A percentile compares a stretch with the other conserved stretches of the same genome.
These are phyloP conservation scores for Lepidocyrtinus sp. DNA, from an alignment of 2,888 invertebrate species.

Conservation along the genomic window DNA sequence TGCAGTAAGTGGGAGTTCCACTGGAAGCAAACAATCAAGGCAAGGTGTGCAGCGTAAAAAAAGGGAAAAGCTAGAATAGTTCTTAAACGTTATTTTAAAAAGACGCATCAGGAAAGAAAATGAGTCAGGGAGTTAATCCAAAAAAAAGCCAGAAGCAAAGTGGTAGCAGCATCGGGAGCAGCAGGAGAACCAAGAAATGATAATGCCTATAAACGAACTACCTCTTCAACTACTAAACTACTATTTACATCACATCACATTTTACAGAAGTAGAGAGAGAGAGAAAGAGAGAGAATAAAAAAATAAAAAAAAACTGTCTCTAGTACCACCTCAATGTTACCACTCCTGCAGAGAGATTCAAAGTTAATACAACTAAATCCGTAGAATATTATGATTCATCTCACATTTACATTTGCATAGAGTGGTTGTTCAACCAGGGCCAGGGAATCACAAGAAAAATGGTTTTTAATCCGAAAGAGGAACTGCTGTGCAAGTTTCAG, in stretches of 20 bases:
- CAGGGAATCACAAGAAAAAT: not conserved
- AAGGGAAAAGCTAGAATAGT: constrained; percentile 24
- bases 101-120: constrained; percentile 26
- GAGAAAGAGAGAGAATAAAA: too few species aligned
- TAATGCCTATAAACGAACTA: too few species aligned
- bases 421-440: not conserved
- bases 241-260: too few species aligned
- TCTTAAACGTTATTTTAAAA: not conserved
- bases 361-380: not conserved
- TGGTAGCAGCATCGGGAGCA: constrained; percentile 42
- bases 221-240: not conserved
- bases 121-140: constrained; percentile 28
- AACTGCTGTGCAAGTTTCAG: too few species aligned
- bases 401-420: not conserved
- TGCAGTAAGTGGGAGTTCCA: not conserved
- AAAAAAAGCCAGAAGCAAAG: constrained; percentile 53
- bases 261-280: too few species aligned
- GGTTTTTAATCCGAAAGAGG: not conserved
- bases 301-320: not conserved
- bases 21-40: constrained; percentile 6
- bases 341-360: not conserved
- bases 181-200: constrained; percentile 20
- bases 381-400: not conserved
- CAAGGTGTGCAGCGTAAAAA: constrained; percentile 32
- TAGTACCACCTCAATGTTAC: not conserved